phyloP scores from a whole-genome alignment of 2,113 vertebrate species.

The Sebastes fasciatus region DNA sequence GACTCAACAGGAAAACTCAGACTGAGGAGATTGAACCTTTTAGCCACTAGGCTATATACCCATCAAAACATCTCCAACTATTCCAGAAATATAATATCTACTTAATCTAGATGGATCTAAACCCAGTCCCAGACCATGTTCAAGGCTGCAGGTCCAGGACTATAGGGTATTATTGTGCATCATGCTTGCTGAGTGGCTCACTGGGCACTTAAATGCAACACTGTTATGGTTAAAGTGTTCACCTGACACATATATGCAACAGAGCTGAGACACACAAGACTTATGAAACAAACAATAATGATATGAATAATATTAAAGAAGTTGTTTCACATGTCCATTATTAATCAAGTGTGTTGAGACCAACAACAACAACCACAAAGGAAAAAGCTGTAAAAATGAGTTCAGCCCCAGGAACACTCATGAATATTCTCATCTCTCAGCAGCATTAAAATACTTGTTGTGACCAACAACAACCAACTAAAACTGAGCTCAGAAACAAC shows the following conservation, averaged over 20 bases:
- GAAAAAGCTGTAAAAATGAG: not conserved
- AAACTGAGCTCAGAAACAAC: not conserved
- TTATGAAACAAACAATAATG: not conserved
- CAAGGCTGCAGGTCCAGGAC: not conserved
- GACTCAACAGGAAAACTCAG: not conserved
- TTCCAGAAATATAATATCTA: not conserved
- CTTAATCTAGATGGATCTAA: not conserved
- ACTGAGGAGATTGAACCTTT: not conserved
- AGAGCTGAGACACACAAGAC: not conserved
- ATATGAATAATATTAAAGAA: not conserved
- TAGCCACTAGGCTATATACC: not conserved
- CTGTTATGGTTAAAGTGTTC: not conserved
- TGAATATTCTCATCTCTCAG: not conserved
- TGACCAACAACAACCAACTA: not conserved
- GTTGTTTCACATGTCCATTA: not conserved
- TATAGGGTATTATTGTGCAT: not conserved
- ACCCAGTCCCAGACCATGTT: not conserved
- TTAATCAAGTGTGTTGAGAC: not conserved
- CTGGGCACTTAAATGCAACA: not conserved
- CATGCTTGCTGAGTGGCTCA: not conserved
- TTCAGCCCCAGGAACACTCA: not conserved
- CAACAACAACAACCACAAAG: not conserved
- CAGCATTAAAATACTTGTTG: not conserved
- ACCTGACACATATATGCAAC: not conserved
- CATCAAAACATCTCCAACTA: constrained; percentile 9